Evolutionary conservation across 1,140 invertebrate genomes (phyloP), one percentile per base, ranked within the genome.

Genomic region (Reticulitermes speratus): DNA sequence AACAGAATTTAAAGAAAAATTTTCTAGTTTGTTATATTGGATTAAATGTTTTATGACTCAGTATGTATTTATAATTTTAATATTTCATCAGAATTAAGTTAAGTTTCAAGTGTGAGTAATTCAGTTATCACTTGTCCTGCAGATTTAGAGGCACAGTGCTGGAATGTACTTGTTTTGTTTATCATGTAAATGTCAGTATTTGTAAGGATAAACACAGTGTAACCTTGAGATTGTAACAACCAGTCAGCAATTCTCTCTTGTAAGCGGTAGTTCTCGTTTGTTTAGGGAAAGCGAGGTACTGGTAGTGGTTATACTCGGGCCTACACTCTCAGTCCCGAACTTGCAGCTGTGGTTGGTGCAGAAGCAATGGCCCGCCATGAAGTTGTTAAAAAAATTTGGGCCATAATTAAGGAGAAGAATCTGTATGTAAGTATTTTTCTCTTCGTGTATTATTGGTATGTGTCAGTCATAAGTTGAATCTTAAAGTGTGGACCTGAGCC

Each of bases 371-470:
- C 97, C 0, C 94, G 97, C 81, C 97, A 98, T 90, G 97, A 98
- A 90, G 97, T 98, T 1, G 97, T 99, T 25, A 98, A 97, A 90
- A 96, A 96, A 89, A 94, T 99, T 55, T 98, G 97, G 97, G 94
- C 94, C 32, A 96, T 98, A 88, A 97, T 98, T 88, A 98, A 98
- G 91, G 97, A 98, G 91, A 95, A 96, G 86, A 96, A 98, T 89
- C 93, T 99, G 69, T 97, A 97, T 91, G 94, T 94, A 92, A 92
- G 92, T 92, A 87, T 82, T 19, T 19, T 23, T 83, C 52, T 55
- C 52, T 55, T 21, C 52, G 19, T 19, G 52, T 16, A 21, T 55
- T 55, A 2, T 55, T 55, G 52, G 1, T 55, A 19, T 55, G 52
- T 21, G 19, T 19, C 3, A 21, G 52, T 55, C 14, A 55, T 12